These are phyloP conservation scores for Onychostruthus taczanowskii DNA, from an alignment of 2,113 vertebrate genomes.

Conservation along the genomic window DNA sequence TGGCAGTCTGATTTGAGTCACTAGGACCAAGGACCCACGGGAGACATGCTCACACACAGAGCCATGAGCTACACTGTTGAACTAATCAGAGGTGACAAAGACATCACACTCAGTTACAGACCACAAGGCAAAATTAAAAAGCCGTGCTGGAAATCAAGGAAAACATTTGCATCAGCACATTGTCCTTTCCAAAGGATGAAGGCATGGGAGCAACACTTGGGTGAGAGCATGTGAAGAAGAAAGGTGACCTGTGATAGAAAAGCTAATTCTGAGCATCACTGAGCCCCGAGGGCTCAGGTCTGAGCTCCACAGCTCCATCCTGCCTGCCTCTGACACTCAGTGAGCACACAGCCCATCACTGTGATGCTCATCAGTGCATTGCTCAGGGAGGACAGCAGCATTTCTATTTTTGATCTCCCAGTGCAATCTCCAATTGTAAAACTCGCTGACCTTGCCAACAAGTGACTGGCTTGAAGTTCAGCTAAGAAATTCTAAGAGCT, in stretches of 20 bases:
- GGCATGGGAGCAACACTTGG: background rate
- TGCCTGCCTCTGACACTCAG: background rate
- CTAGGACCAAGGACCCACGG: background rate
- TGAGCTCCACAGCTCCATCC: background rate
- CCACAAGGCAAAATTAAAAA: slow-evolving; percentile 25
- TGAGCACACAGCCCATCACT: background rate
- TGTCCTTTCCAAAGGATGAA: background rate
- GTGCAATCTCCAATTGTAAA: background rate
- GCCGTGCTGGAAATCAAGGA: background rate
- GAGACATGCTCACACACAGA: background rate
- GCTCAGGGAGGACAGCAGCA: background rate
- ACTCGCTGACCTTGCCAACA: slow-evolving; percentile 2
- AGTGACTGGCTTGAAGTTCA: slow-evolving; percentile 20
- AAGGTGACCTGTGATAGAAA: background rate
- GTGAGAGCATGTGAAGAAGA: slow-evolving; percentile 3
- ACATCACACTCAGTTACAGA: slow-evolving; percentile 23
- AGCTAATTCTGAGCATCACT: background rate
- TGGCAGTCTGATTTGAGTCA: slow-evolving; percentile 2
- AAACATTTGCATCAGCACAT: background rate
- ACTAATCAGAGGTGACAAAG: slow-evolving; percentile 40
- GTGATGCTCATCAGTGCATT: accelerated
- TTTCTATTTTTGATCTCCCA: slow-evolving; percentile 11
- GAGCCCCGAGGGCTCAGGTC: background rate
- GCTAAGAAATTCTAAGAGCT: slow-evolving; percentile 3
- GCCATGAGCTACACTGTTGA: background rate